These are phyloP conservation scores for Andrena trimmerana DNA, from an alignment of 2,888 invertebrate species.

Conservation along the genomic window DNA sequence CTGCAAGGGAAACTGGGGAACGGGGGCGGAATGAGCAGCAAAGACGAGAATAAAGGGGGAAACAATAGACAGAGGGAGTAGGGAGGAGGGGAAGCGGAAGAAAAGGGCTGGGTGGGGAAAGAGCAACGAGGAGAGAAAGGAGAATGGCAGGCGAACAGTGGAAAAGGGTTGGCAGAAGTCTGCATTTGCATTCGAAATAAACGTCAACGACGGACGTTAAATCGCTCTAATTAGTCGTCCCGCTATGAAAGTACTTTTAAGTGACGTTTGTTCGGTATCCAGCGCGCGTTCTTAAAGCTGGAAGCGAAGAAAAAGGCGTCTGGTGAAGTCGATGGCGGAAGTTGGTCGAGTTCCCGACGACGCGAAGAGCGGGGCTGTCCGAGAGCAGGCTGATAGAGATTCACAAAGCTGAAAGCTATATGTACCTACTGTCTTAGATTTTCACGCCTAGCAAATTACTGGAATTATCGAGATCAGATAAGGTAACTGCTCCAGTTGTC, in stretches of 20 bases:
- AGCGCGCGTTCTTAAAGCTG: constrained; percentile 58
- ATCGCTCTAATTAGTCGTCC: constrained; percentile 75
- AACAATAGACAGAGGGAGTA: constrained; percentile 22
- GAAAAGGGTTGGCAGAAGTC: constrained; percentile 50
- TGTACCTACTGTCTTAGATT: not conserved
- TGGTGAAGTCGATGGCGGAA: constrained; percentile 48
- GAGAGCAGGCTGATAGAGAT: constrained; percentile 16
- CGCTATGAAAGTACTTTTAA: constrained; percentile 72
- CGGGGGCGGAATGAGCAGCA: constrained; percentile 15
- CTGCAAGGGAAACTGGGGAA: not conserved
- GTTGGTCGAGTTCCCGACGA: constrained; percentile 20
- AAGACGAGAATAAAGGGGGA: constrained; percentile 1
- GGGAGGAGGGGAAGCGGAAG: constrained; percentile 16
- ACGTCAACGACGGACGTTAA: constrained; percentile 70
- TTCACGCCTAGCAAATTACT: not conserved
- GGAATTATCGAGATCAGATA: no score
- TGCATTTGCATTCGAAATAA: constrained; percentile 75
- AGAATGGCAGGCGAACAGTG: constrained; percentile 24
- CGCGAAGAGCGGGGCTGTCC: constrained; percentile 22
- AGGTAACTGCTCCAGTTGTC: no score
- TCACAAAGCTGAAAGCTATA: constrained; percentile 18
- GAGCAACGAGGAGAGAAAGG: constrained; percentile 30
- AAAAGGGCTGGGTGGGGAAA: constrained; percentile 13
- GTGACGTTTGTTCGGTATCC: constrained; percentile 68
- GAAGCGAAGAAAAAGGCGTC: constrained; percentile 60